A percentile compares a stretch with the other conserved stretches of the same genome.
Conservation (phyloP, 2,888 invertebrate species). For the Ethmia dodecea region DNA sequence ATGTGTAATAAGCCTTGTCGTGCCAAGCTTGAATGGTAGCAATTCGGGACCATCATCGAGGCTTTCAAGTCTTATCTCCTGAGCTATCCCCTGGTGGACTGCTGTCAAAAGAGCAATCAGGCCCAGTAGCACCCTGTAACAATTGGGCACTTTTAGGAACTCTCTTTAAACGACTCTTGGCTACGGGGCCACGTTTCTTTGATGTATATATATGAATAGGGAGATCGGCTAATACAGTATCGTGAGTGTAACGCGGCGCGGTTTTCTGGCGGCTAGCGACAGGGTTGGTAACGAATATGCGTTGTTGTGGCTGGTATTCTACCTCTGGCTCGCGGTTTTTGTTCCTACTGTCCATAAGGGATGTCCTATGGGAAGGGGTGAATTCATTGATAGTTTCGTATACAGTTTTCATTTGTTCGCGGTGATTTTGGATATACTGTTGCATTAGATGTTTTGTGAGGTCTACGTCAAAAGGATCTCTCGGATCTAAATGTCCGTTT, state of each 20-base stretch:
- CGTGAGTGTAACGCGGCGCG: conserved; percentile 22
- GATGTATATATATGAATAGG: conserved; percentile 25
- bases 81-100: not conserved
- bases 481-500: conserved; percentile 2
- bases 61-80: conserved; percentile 13
- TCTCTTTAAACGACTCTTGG: conserved; percentile 20
- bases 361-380: conserved; percentile 3
- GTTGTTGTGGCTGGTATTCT: conserved; percentile 17
- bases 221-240: conserved; percentile 20
- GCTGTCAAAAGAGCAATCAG: not conserved
- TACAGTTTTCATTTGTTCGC: conserved; percentile 10
- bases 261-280: conserved; percentile 20
- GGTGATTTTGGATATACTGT: conserved; percentile 10
- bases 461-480: conserved; percentile 1
- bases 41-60: conserved; percentile 10
- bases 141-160: conserved; percentile 18
- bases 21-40: conserved; percentile 7
- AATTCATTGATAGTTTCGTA: conserved; percentile 12
- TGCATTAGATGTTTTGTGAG: conserved; percentile 2
- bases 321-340: conserved; percentile 16
- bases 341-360: conserved; percentile 10
- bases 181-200: conserved; percentile 20
- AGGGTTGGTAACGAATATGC: conserved; percentile 20
- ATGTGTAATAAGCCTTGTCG: conserved; percentile 5
- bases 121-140: conserved; percentile 23